Conservation (phyloP, 1,140 invertebrate species). For the Lutraria rhynchaena region DNA sequence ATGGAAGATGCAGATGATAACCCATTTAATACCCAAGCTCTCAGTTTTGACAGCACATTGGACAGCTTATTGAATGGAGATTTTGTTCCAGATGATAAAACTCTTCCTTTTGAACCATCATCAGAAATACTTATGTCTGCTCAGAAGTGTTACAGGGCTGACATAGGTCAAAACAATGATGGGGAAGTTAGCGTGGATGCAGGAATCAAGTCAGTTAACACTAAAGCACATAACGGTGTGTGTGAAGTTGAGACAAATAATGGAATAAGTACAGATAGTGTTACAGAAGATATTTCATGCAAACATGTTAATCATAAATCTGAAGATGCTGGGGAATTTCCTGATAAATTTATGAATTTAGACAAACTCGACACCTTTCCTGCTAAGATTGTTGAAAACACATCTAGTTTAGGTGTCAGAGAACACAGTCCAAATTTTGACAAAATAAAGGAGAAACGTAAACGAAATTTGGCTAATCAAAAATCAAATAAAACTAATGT, state of each 20-base stretch:
- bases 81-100: not conserved
- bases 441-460: constrained; percentile 31
- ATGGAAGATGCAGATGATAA: constrained; percentile 23
- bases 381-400: too few species aligned
- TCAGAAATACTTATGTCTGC: constrained; percentile 67
- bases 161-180: constrained; percentile 66
- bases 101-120: constrained; percentile 28
- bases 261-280: too few species aligned
- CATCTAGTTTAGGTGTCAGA: not conserved
- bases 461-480: constrained; percentile 7
- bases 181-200: too few species aligned
- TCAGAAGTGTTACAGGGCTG: constrained; percentile 62
- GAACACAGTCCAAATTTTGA: constrained; percentile 32
- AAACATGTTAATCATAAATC: too few species aligned
- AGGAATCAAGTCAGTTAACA: too few species aligned
- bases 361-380: too few species aligned
- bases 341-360: too few species aligned
- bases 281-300: too few species aligned
- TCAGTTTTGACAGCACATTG: constrained; percentile 46
- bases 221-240: too few species aligned
- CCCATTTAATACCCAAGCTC: constrained; percentile 29
- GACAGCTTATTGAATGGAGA: constrained; percentile 37
- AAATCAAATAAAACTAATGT: constrained; percentile 6
- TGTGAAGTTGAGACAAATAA: too few species aligned
- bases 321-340: too few species aligned